phyloP scores from a whole-genome alignment of 2,888 invertebrate species.

The Cantharis flavilabris region DNA sequence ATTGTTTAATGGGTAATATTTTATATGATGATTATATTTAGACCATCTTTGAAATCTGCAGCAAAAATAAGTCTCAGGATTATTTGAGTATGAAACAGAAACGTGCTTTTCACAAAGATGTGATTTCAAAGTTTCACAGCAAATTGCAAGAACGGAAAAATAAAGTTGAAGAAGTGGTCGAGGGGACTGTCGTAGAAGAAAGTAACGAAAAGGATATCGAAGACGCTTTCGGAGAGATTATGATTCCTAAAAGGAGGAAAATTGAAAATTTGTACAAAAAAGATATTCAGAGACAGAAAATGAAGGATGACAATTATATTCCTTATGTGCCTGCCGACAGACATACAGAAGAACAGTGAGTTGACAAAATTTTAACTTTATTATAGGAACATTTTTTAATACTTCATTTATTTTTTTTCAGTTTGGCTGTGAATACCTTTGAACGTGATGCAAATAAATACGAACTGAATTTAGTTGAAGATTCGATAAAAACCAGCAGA shows the following conservation, averaged over 20 bases:
- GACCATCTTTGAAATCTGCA: conserved; percentile 93
- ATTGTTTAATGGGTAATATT: neutral
- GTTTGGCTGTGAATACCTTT: conserved; percentile 78
- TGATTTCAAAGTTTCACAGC: conserved; percentile 58
- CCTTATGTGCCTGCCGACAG: conserved; percentile 84
- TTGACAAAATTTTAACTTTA: neutral
- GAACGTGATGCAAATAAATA: conserved; percentile 77
- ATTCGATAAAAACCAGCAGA: conserved; percentile 68
- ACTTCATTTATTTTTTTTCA: conserved; percentile 48
- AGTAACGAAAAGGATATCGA: conserved; percentile 62
- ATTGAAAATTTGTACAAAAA: conserved; percentile 62
- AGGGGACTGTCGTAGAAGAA: conserved; percentile 46
- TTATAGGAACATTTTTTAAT: too few relatives aligned
- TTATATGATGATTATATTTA: conserved; percentile 52
- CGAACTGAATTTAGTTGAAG: conserved; percentile 82
- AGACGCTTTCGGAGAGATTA: conserved; percentile 61
- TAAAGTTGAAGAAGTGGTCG: conserved; percentile 33
- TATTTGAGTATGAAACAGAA: conserved; percentile 88
- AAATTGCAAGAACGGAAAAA: conserved; percentile 51
- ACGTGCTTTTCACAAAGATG: conserved; percentile 71
- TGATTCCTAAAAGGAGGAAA: conserved; percentile 62
- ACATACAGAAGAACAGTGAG: conserved; percentile 81
- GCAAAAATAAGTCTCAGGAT: conserved; percentile 76
- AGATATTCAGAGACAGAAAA: conserved; percentile 61
- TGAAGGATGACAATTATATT: conserved; percentile 78